Base-by-base conservation (phyloP, 2,797 vertebrate species). In the Syncerus caffer region DNA sequence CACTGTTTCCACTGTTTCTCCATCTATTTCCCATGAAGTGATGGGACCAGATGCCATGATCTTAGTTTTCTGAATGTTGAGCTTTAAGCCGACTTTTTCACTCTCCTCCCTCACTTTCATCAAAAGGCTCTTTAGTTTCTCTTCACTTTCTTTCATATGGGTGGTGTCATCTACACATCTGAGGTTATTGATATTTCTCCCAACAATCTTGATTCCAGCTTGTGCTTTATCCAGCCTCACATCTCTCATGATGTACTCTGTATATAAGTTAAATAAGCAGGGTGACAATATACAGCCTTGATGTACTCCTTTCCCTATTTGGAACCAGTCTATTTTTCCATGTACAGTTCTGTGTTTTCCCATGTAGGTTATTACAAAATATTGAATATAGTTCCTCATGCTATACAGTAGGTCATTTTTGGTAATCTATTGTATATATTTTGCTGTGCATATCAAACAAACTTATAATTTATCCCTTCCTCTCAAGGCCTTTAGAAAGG, bases 51-150 rank as follows among this genome's bases (percentile, higher is more conserved):
- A 67, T 21, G 4, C 17, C 4, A 3, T 11, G 64, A 67, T 67
- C 64, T 67, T 21, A 1, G n/a, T 67, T 71, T 34, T 71, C 64
- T 21, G n/a, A 38, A 71, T 71, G 17, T 38, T 71, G 9, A 71
- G 9, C 17, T 71, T 67, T 71, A 38, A 71, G 64, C 4, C 0
- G 0, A 71, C 64, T 21, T 71, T 71, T 71, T 67, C 64, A 34
- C n/a, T 21, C 64, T 67, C 17, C 17, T 21, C n/a, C 34, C 5
- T 38, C 34, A 71, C 64, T 23, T 38, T 38, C 10, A 38, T 38
- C 64, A 71, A 71, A 23, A 71, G 2, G 19, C 5, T 23, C 1
- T 71, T 71, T 71, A 71, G 64, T 38, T 38, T 13, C 34, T 38
- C 64, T 71, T 71, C 1, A 0, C 34, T 71, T 71, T 23, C n/a